A percentile compares a stretch with the other conserved stretches of the same genome.
phyloP scores from a whole-genome alignment of 2,888 invertebrate species.

The Lasioglossum leucozonium region DNA sequence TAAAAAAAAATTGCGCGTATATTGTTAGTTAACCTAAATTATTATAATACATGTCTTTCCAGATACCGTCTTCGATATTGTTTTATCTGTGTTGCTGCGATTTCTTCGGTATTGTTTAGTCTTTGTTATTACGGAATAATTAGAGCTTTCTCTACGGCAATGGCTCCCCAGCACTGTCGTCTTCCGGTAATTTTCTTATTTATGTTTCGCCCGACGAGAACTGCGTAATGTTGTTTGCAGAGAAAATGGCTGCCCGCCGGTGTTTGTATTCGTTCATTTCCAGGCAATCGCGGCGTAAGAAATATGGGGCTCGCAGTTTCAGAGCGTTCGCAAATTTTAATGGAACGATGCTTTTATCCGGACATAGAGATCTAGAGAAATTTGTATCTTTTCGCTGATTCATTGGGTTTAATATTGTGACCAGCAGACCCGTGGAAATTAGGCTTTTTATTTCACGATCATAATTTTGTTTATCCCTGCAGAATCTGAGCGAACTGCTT shows the following conservation, averaged over 20 bases:
- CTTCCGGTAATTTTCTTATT: background rate
- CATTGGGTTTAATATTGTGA: background rate
- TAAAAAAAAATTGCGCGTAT: background rate
- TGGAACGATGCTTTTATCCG: background rate
- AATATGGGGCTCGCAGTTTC: slow-evolving; percentile 1
- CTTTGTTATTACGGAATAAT: slow-evolving; percentile 2
- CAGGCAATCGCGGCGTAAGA: background rate
- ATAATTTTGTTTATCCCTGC: background rate
- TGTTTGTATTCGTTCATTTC: background rate
- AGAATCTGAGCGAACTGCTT: background rate
- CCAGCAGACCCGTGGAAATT: background rate
- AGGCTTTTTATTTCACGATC: background rate
- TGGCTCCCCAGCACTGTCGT: background rate
- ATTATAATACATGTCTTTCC: background rate
- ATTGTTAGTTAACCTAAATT: background rate
- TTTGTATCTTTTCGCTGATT: background rate
- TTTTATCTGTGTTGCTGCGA: background rate
- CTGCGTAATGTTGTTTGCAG: slow-evolving; percentile 3
- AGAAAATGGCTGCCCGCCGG: background rate
- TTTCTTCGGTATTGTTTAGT: background rate
- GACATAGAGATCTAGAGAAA: background rate
- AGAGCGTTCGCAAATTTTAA: background rate
- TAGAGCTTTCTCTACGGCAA: background rate
- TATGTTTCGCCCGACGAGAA: background rate
- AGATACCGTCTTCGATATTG: background rate